Percentiles rank a stretch among this genome's conserved stretches.
phyloP scores from a whole-genome alignment of 2,113 vertebrate species.

The Phalacrocorax pelagicus region DNA sequence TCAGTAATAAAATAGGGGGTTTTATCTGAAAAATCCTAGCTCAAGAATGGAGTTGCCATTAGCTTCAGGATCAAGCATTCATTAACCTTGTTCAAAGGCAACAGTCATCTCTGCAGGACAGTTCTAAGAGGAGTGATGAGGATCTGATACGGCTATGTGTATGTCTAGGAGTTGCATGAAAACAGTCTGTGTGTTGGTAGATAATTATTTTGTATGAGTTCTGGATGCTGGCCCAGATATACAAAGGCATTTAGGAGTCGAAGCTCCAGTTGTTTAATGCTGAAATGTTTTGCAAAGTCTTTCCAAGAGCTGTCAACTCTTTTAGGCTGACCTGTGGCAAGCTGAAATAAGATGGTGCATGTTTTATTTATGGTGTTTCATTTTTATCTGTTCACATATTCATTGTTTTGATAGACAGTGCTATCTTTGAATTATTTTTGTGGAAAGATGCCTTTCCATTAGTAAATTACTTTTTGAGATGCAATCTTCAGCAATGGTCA shows the following conservation, averaged over 20 bases:
- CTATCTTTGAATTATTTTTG: not conserved
- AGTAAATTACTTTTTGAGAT: constrained; percentile 4
- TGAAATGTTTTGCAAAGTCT: constrained; percentile 25
- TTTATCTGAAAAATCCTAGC: not conserved
- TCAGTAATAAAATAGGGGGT: not conserved
- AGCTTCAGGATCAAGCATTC: not conserved
- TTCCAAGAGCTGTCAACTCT: constrained; percentile 40
- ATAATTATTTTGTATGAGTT: constrained; percentile 51
- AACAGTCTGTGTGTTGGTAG: constrained; percentile 12
- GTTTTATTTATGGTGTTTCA: constrained; percentile 21
- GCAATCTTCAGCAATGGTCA: not conserved
- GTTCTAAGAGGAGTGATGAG: not conserved
- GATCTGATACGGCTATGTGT: constrained; percentile 12
- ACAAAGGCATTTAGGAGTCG: not conserved
- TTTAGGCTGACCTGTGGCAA: constrained; percentile 30
- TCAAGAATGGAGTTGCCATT: not conserved
- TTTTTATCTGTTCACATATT: constrained; percentile 37
- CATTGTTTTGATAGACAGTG: constrained; percentile 18
- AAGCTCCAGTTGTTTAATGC: constrained; percentile 5
- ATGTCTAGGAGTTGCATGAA: not conserved
- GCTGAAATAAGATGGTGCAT: not conserved
- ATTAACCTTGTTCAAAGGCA: constrained; percentile 50
- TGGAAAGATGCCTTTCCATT: constrained; percentile 2
- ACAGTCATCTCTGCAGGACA: not conserved
- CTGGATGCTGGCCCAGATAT: constrained; percentile 41